Base-by-base conservation (phyloP, 2,113 vertebrate genomes). In the Centropus unirufus region DNA sequence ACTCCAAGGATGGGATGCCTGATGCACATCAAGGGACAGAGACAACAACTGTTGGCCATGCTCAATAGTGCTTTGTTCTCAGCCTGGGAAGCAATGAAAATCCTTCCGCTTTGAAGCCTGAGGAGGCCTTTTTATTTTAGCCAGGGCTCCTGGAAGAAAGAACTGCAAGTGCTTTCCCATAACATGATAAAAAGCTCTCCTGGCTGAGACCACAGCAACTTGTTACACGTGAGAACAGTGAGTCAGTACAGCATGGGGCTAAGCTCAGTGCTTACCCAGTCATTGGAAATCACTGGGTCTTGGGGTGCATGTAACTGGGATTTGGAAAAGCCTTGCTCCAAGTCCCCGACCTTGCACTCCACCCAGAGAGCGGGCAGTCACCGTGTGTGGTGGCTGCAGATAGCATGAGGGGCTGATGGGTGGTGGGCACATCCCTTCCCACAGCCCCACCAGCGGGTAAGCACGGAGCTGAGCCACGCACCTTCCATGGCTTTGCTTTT, bases 41-140 rank as follows among this genome's bases (percentile, higher is more conserved):
- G 95, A 96, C 95, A 97, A 87, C 84, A 79, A 94, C 78, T 36
- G 51, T 51, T 86, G 95, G 91, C 85, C 66, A 8, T 72, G 61
- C 70, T 97, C 94, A 95, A 49, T 87, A 68, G 66, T 47, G 58
- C 95, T 97, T 97, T 97, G 96, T 97, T 96, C 96, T 91, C 62
- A 1, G 70, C 91, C 95, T 11, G 5, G 87, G 75, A 93, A 92
- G 88, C 94, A 93, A 52, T 87, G 92, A 94, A 97, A 97, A 95
- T 96, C 93, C 89, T 91, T 79, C 58, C 0, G 9, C 95, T 96
- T 96, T 96, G 95, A 97, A 97, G 95, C 96, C 90, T 1, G 14
- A 96, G 89, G 91, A 91, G 85, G 91, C 63, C 54, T 90, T 76
- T 92, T 86, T 90, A 87, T 89, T 95, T 64, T 76, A 81, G 78